These are phyloP conservation scores for Aspidapion aeneum DNA, from an alignment of 2,888 invertebrate species.

Conservation along the genomic window DNA sequence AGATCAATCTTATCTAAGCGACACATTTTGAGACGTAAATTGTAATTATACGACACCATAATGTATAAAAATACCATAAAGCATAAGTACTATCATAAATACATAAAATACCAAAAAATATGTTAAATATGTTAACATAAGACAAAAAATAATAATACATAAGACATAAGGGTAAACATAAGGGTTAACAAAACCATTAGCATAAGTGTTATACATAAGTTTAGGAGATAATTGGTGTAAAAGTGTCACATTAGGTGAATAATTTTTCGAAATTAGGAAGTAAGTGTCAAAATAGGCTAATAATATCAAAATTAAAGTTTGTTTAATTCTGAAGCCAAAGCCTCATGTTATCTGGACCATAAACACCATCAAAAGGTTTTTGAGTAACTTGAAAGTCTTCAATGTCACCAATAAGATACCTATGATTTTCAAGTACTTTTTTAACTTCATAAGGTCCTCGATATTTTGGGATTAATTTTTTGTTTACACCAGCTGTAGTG, in stretches of 20 bases:
- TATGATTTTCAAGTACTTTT: constrained; percentile 27
- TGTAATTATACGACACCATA: too few species aligned
- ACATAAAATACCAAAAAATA: too few species aligned
- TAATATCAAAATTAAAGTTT: not conserved
- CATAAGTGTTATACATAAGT: not conserved
- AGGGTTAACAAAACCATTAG: not conserved
- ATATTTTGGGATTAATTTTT: constrained; percentile 29
- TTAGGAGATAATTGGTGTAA: not conserved
- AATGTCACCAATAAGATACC: constrained; percentile 23
- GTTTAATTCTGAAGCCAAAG: not conserved
- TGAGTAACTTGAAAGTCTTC: constrained; percentile 23
- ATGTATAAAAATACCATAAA: too few species aligned
- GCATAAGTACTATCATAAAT: too few species aligned
- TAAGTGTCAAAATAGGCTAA: not conserved
- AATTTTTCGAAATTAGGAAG: too few species aligned
- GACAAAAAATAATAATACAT: not conserved
- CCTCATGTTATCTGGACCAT: constrained; percentile 14
- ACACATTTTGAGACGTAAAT: too few species aligned
- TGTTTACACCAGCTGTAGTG: constrained; percentile 24
- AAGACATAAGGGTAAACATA: not conserved
- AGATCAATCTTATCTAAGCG: too few species aligned
- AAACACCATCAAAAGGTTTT: constrained; percentile 21
- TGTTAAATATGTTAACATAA: too few species aligned
- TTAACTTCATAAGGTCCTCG: constrained; percentile 28
- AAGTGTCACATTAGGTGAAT: not conserved